phyloP scores from a whole-genome alignment of 2,113 vertebrate genomes.

The Sitta europaea region DNA sequence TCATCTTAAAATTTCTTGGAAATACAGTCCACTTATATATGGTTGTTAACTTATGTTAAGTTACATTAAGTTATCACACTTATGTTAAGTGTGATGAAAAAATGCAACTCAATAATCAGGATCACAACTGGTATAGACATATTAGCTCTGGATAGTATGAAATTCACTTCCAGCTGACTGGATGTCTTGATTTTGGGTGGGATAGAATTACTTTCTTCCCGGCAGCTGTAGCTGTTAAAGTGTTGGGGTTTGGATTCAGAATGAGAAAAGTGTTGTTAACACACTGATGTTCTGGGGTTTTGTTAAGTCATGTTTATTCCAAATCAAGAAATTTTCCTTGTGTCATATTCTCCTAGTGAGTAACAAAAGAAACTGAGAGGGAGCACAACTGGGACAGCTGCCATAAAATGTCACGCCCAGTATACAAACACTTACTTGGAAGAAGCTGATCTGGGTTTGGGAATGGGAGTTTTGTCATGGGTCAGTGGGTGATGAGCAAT shows the following conservation, averaged over 20 bases:
- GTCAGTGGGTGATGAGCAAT: neutral
- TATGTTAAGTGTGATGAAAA: neutral
- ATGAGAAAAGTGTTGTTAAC: neutral
- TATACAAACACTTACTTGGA: neutral
- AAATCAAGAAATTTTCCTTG: neutral
- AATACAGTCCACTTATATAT: neutral
- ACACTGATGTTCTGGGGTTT: neutral
- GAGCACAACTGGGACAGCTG: neutral
- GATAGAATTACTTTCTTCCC: neutral
- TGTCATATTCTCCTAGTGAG: neutral
- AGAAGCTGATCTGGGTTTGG: neutral
- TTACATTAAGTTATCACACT: too few species aligned
- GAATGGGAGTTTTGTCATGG: neutral
- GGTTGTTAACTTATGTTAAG: neutral
- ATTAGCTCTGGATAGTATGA: neutral
- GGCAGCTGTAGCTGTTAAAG: neutral
- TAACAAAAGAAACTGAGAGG: neutral
- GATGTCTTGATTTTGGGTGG: neutral
- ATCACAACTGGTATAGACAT: neutral
- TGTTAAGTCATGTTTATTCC: neutral
- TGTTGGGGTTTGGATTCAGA: neutral
- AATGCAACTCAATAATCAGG: neutral
- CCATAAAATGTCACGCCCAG: neutral
- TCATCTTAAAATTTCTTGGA: neutral
- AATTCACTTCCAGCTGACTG: neutral